These are phyloP conservation scores for Drosophila busckii DNA, from an alignment of 1,140 invertebrate species.

Conservation along the genomic window DNA sequence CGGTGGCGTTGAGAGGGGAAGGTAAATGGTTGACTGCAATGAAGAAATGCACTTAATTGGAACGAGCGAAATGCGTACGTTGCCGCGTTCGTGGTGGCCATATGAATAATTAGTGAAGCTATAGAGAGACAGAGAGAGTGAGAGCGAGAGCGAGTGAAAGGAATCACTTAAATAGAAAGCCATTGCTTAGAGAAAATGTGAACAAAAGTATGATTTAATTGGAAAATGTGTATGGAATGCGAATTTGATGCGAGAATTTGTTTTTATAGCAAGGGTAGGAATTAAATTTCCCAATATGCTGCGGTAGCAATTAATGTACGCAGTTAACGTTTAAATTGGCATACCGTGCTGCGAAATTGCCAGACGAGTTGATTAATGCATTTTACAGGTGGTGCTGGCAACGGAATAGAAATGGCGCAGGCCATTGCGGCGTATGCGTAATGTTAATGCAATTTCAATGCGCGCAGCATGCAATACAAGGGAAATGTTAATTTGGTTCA, in stretches of 20 bases:
- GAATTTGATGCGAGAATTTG: too few relatives aligned
- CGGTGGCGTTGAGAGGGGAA: neutral
- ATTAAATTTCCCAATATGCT: too few relatives aligned
- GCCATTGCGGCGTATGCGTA: slow-evolving; percentile 47
- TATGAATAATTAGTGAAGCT: slow-evolving; percentile 58
- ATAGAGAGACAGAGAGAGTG: neutral
- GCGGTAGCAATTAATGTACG: too few relatives aligned
- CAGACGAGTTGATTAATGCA: slow-evolving; percentile 67
- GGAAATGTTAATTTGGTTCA: slow-evolving; percentile 31
- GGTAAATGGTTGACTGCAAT: slow-evolving; percentile 14
- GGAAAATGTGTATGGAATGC: too few relatives aligned
- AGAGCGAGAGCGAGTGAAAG: neutral
- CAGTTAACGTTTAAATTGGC: slow-evolving; percentile 5
- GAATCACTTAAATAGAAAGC: too few relatives aligned
- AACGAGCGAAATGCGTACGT: slow-evolving; percentile 28
- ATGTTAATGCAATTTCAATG: slow-evolving; percentile 67
- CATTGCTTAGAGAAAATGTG: too few relatives aligned
- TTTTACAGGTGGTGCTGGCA: slow-evolving; percentile 45
- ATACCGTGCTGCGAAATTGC: slow-evolving; percentile 53
- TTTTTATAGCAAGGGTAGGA: too few relatives aligned
- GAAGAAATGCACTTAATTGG: slow-evolving; percentile 72
- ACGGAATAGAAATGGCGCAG: neutral
- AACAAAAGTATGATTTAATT: too few relatives aligned
- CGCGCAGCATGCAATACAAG: slow-evolving; percentile 1
- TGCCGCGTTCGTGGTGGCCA: slow-evolving; percentile 24